Base-by-base conservation (phyloP, 1,140 invertebrate genomes). In the Drosophila arawakana region DNA sequence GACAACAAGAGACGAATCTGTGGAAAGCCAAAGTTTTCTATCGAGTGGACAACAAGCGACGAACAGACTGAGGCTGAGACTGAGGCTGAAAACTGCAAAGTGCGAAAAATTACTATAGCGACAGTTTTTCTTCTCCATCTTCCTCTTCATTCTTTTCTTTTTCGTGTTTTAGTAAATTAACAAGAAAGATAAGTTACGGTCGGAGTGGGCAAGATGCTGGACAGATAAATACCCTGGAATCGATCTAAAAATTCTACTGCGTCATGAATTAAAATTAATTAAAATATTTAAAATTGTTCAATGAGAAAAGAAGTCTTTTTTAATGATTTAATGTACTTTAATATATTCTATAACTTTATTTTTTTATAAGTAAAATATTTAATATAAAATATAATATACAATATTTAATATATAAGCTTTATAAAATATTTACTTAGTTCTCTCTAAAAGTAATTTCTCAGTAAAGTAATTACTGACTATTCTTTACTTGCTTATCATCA, bases 91-190 rank as follows among this genome's bases (percentile, higher is more conserved):
- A 54, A 34, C 57, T 63, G 59, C 41, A 65, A 54, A 76, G 73
- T 65, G 73, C 68, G 58, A 76, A 52, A 75, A 76, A 72, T 72
- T 72, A 59, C 68, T 47, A 54, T 4, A 65, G 54, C 30, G 35
- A 13, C 60, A 69, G 37, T 61, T 69, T 69, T 43, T 43, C 41
- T 13, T 30, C 25, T 39, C 25, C 25, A 0, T 30, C 25, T 30
- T 30, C 13, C 34, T 21, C 25, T 55, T 54, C 3, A 7, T 1
- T 18, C 7, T 13, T 58, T 59, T 7, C 44, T 52, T 11, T 25
- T 46, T 41, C 50, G 18, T 34, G 43, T 41, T 58, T 35, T 30
- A 15, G 57, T 52, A 34, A 68, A 54, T 68, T 60, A 60, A 60
- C 55, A 68, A 41, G 65, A 41, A 54, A 30, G 39, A 47, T 35